A percentile compares a stretch with the other conserved stretches of the same genome.
Conservation (phyloP, 2,113 vertebrate genomes). For the Chaetodon trifascialis region DNA sequence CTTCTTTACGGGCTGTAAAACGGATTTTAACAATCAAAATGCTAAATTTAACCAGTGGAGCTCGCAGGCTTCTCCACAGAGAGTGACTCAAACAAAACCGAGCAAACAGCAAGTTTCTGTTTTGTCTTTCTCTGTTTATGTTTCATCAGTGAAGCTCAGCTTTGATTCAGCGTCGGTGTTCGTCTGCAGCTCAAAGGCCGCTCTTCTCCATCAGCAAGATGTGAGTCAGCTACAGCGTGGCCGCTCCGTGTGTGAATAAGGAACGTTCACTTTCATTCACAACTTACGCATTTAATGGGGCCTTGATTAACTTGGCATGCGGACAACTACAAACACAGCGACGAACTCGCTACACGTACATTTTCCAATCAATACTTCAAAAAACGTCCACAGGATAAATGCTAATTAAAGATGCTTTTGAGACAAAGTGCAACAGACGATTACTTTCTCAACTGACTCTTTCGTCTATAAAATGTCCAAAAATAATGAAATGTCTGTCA, state of each 20-base stretch:
- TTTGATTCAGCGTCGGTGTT: constrained; percentile 1
- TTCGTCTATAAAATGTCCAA: not conserved
- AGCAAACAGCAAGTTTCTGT: constrained; percentile 6
- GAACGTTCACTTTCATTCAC: constrained; percentile 1
- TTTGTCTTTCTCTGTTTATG: constrained; percentile 21
- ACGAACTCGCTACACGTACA: too few species aligned
- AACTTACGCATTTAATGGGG: not conserved
- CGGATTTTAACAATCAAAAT: constrained; percentile 3
- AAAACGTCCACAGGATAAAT: too few species aligned
- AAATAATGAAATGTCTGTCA: not conserved
- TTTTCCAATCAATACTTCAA: too few species aligned
- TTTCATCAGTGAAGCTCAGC: constrained; percentile 26
- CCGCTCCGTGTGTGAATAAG: not conserved
- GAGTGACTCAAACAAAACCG: not conserved
- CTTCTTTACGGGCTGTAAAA: constrained; percentile 29
- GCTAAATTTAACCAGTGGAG: constrained; percentile 10
- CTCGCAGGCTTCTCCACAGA: not conserved
- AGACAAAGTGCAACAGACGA: not conserved
- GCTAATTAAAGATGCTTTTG: not conserved
- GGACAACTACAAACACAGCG: not conserved
- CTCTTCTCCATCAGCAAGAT: not conserved
- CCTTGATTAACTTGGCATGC: not conserved
- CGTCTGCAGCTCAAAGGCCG: not conserved
- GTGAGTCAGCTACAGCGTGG: not conserved
- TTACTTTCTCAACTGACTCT: not conserved